Percentiles rank a stretch among this genome's conserved stretches.
Conservation (phyloP, 2,113 vertebrate genomes). For the Solea senegalensis region DNA sequence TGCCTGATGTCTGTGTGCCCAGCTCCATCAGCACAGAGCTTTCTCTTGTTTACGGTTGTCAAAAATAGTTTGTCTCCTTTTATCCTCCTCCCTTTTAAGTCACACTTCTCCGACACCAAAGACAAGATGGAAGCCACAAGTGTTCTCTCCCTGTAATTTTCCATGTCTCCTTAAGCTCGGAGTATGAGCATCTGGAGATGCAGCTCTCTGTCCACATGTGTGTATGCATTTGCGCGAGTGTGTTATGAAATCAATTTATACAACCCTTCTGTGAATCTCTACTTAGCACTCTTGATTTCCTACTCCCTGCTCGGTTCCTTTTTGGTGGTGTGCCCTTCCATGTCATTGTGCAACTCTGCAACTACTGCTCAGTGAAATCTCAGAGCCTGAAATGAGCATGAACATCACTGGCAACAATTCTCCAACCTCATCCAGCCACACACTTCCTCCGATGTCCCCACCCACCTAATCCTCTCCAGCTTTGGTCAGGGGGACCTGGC, state of each 20-base stretch:
- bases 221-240: conserved; percentile 15
- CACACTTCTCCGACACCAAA: conserved; percentile 68
- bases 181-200: conserved; percentile 74
- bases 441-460: conserved; percentile 14
- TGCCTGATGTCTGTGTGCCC: neutral
- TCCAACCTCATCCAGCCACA: conserved; percentile 25
- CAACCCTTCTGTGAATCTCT: neutral
- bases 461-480: conserved; percentile 23
- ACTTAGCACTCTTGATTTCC: conserved; percentile 48
- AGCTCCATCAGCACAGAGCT: conserved; percentile 42
- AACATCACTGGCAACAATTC: conserved; percentile 25
- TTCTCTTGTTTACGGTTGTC: conserved; percentile 61
- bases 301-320: conserved; percentile 42
- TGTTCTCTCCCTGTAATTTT: conserved; percentile 75
- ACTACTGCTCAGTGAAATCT: conserved; percentile 19
- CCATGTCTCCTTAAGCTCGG: conserved; percentile 61
- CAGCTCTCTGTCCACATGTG: conserved; percentile 47
- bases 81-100: conserved; percentile 61
- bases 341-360: conserved; percentile 29
- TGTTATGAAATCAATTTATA: conserved; percentile 36
- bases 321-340: conserved; percentile 9
- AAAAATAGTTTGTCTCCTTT: conserved; percentile 69
- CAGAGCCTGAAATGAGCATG: conserved; percentile 33
- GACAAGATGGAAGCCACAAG: conserved; percentile 71
- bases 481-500: conserved; percentile 51